phyloP scores from a whole-genome alignment of 2,797 vertebrate species.

The Chloroceryle amazona region DNA sequence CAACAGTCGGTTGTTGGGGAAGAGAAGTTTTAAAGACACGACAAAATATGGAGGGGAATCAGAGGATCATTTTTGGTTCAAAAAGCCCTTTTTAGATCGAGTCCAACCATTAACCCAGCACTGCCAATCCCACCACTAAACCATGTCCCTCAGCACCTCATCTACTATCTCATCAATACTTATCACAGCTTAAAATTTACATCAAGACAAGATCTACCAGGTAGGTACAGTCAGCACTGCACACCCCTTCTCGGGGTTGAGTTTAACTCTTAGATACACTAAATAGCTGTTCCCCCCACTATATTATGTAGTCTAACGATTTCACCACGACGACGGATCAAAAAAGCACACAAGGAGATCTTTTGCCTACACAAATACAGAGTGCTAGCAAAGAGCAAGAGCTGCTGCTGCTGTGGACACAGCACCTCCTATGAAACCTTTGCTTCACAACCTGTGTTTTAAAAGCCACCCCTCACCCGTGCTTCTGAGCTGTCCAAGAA shows the following conservation, averaged over 20 bases:
- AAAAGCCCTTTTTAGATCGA: too few relatives aligned
- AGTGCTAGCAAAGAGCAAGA: neutral
- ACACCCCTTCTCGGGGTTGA: neutral
- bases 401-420: neutral
- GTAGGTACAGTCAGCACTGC: neutral
- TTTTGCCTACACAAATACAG: neutral
- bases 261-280: neutral
- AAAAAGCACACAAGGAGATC: fast-evolving
- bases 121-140: too few relatives aligned
- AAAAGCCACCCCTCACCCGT: neutral
- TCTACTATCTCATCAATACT: neutral
- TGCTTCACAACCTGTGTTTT: neutral
- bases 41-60: neutral
- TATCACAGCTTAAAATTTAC: neutral
- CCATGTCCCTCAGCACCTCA: too few relatives aligned
- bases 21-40: neutral
- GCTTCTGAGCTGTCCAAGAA: constrained; percentile 14
- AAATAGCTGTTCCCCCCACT: neutral
- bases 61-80: too few relatives aligned
- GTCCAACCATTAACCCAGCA: too few relatives aligned
- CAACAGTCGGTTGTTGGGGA: neutral
- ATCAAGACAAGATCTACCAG: neutral
- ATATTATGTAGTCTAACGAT: neutral
- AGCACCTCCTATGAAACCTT: neutral
- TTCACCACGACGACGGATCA: neutral